Evolutionary conservation across 2,113 vertebrate species (phyloP).

Genomic region (Bos javanicus): DNA sequence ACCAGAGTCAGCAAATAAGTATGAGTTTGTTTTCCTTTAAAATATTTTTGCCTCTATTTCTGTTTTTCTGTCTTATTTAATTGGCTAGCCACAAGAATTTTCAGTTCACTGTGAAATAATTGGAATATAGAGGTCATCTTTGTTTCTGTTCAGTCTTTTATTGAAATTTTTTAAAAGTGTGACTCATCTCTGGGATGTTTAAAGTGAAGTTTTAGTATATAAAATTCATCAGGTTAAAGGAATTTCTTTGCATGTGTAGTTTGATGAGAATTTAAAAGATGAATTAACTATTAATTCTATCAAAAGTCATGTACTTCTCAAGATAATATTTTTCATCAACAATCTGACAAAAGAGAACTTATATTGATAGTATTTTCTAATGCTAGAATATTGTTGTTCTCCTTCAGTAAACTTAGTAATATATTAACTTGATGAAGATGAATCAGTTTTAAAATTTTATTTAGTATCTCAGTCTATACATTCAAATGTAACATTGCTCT

Average conservation of each 20-base stretch:
- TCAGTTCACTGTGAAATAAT: background rate
- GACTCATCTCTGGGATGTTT: background rate
- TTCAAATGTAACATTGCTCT: background rate
- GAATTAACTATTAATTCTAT: background rate
- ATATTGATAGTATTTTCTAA: background rate
- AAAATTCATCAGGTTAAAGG: background rate
- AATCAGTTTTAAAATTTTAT: background rate
- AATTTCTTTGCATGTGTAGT: background rate
- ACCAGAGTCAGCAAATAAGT: background rate
- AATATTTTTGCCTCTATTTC: background rate
- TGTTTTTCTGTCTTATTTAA: background rate
- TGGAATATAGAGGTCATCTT: background rate
- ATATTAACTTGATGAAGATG: background rate
- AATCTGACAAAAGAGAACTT: background rate
- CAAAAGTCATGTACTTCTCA: background rate
- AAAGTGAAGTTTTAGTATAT: background rate
- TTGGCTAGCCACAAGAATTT: background rate
- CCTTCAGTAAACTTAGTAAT: background rate
- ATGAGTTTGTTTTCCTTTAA: background rate
- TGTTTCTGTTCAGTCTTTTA: background rate
- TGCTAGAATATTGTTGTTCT: background rate
- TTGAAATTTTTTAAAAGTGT: background rate
- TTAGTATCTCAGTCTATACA: background rate
- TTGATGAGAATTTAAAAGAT: background rate
- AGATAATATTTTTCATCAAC: background rate